These are phyloP conservation scores for Arbacia lixula DNA, from an alignment of 53 echinoderm and acorn worm species.

Conservation along the genomic window DNA sequence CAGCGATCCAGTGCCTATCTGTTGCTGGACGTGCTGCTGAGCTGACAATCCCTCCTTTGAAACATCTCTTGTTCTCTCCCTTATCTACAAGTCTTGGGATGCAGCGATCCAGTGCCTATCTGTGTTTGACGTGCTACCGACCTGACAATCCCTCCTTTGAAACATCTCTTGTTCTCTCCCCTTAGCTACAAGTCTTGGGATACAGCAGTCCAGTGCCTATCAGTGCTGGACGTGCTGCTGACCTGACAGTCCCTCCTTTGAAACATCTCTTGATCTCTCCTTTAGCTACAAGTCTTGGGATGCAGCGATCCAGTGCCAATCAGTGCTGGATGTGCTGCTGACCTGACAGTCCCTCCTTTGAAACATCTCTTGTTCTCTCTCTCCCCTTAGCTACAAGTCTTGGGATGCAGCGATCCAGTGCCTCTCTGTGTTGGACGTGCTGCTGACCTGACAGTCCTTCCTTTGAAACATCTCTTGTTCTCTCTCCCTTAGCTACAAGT, in stretches of 20 bases:
- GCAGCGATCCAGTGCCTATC: conserved; percentile 87
- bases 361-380: too few species aligned
- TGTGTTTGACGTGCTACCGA: conserved; percentile 86
- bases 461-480: too few species aligned
- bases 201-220: conserved; percentile 83
- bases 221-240: conserved; percentile 87
- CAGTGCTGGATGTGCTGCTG: conserved; percentile 87
- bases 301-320: conserved; percentile 82
- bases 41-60: too few species aligned
- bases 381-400: conserved; percentile 73
- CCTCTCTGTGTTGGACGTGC: conserved; percentile 86
- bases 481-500: too few species aligned
- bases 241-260: too few species aligned
- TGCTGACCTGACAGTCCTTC: too few species aligned
- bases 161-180: neutral
- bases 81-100: conserved; percentile 90
- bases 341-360: too few species aligned
- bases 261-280: too few species aligned
- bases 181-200: conserved; percentile 91
- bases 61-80: neutral
- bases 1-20: conserved; percentile 85
- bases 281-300: conserved; percentile 91
- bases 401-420: conserved; percentile 94
- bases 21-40: conserved; percentile 87
- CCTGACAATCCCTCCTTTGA: too few species aligned